phyloP scores from a whole-genome alignment of 2,113 vertebrate species.

The Datnioides undecimradiatus region DNA sequence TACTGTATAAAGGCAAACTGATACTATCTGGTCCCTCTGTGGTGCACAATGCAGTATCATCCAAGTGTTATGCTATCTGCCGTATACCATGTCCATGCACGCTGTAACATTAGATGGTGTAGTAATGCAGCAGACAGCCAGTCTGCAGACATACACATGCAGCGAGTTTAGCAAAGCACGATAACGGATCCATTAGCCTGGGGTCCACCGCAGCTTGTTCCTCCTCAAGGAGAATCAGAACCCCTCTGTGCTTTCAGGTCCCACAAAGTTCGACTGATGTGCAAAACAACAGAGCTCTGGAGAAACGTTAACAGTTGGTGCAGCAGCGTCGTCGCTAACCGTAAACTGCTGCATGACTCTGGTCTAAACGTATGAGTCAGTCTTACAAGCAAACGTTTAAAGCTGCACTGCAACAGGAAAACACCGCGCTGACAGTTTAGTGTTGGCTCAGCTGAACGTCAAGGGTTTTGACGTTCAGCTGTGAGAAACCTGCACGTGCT shows the following conservation, averaged over 20 bases:
- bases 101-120: not conserved
- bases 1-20: not conserved
- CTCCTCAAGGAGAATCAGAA: not conserved
- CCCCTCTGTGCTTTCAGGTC: not conserved
- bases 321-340: not conserved
- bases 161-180: not conserved
- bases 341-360: not conserved
- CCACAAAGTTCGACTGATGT: not conserved
- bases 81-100: not conserved
- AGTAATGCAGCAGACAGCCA: not conserved
- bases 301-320: not conserved
- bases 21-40: conserved; percentile 7
- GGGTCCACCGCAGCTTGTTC: not conserved
- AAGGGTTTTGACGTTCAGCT: too few relatives aligned
- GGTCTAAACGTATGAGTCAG: too few relatives aligned
- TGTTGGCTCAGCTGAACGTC: too few relatives aligned
- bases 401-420: too few relatives aligned
- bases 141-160: conserved; percentile 10
- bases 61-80: not conserved
- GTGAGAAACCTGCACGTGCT: not conserved
- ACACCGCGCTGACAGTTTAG: too few relatives aligned
- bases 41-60: not conserved
- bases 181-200: not conserved
- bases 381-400: too few relatives aligned
- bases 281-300: not conserved